phyloP scores from a whole-genome alignment of 2,888 invertebrate genomes.

The Liodrosophila aerea region DNA sequence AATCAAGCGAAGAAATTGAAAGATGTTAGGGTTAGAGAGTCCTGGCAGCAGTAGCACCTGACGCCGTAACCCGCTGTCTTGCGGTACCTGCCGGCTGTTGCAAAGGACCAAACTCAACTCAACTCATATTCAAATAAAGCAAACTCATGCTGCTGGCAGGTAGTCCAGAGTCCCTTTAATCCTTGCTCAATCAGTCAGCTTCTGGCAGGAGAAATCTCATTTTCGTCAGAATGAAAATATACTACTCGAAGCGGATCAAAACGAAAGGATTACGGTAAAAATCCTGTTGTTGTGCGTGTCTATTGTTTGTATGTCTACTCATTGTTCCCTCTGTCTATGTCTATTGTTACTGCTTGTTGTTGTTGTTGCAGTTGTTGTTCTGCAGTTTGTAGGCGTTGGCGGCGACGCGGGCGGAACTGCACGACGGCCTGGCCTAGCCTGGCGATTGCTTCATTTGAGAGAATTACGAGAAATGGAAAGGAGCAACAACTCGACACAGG shows the following conservation, averaged over 20 bases:
- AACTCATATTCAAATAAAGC: constrained; percentile 71
- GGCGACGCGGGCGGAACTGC: constrained; percentile 56
- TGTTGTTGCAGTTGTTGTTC: constrained; percentile 27
- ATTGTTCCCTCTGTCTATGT: constrained; percentile 25
- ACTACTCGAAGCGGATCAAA: constrained; percentile 75
- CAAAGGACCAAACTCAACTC: no score
- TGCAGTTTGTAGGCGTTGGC: constrained; percentile 56
- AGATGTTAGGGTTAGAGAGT: constrained; percentile 30
- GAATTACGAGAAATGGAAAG: constrained; percentile 71
- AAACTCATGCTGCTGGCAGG: constrained; percentile 61
- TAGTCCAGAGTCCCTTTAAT: constrained; percentile 49
- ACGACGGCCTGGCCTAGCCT: constrained; percentile 49
- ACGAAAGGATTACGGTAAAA: constrained; percentile 78
- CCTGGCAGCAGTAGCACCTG: constrained; percentile 59
- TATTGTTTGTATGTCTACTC: no score
- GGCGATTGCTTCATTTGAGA: constrained; percentile 67
- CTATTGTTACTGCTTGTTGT: constrained; percentile 44
- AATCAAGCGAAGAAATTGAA: constrained; percentile 34
- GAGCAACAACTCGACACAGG: constrained; percentile 49
- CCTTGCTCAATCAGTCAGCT: constrained; percentile 64
- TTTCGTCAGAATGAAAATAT: constrained; percentile 74
- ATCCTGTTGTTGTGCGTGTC: constrained; percentile 36
- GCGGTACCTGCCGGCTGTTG: constrained; percentile 45
- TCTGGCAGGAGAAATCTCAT: constrained; percentile 56
- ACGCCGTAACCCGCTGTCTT: constrained; percentile 31